A percentile compares a stretch with the other conserved stretches of the same genome.
Conservation (phyloP, 2,888 invertebrate species). For the Drosophila parthenogenetica region DNA sequence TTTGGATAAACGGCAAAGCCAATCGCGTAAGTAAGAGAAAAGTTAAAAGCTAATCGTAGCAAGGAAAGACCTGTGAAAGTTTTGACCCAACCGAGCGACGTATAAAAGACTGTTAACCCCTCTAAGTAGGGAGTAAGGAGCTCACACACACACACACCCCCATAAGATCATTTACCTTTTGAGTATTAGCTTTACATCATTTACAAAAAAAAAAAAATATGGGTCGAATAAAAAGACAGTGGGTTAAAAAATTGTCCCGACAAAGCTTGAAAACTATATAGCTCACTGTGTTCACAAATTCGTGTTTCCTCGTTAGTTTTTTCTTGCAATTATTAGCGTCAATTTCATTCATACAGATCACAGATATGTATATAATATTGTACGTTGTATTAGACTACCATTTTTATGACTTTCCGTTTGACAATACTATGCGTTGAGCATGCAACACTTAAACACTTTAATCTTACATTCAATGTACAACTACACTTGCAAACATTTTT, state of each 20-base stretch:
- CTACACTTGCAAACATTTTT: slow-evolving; percentile 32
- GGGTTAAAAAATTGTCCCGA: too few relatives aligned
- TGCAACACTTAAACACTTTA: slow-evolving; percentile 11
- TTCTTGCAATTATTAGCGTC: too few relatives aligned
- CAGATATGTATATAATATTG: background rate
- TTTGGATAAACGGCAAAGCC: slow-evolving; percentile 44
- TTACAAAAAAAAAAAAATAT: slow-evolving; percentile 5
- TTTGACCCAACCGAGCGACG: slow-evolving; percentile 53
- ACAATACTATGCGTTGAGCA: slow-evolving; percentile 46
- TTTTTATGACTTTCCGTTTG: slow-evolving; percentile 49
- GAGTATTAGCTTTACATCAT: slow-evolving; percentile 47
- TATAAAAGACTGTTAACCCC: slow-evolving; percentile 61
- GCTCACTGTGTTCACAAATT: too few relatives aligned
- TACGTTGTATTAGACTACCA: background rate
- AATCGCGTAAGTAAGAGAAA: slow-evolving; percentile 19
- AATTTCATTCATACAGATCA: background rate
- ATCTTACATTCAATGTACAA: slow-evolving; percentile 39
- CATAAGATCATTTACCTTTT: slow-evolving; percentile 41
- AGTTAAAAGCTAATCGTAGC: slow-evolving; percentile 12
- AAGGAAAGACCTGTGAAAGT: slow-evolving; percentile 36
- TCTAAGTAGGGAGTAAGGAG: slow-evolving; percentile 14
- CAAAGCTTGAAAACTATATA: too few relatives aligned
- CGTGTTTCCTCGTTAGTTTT: too few relatives aligned
- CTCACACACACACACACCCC: slow-evolving; percentile 5
- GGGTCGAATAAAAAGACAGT: slow-evolving; percentile 1